Evolutionary conservation across 2,113 vertebrate species (phyloP).

Genomic region (Pterocles orientalis): DNA sequence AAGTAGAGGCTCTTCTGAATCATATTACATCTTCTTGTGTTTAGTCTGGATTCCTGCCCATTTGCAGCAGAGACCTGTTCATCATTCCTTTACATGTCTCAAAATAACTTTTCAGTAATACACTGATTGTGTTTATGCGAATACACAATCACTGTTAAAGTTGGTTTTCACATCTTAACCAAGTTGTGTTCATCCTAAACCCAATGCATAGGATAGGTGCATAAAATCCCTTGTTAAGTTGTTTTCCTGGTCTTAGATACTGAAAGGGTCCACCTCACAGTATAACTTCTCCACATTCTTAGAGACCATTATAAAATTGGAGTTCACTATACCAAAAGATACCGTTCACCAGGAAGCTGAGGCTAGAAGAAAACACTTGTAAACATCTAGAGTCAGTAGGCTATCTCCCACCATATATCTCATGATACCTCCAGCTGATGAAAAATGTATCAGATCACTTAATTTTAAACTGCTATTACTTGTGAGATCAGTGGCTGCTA

Average conservation of each 20-base stretch:
- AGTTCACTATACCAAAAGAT: background rate
- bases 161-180: background rate
- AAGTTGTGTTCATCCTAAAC: background rate
- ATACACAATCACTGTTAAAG: background rate
- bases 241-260: background rate
- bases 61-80: background rate
- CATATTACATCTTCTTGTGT: background rate
- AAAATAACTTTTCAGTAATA: background rate
- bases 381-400: background rate
- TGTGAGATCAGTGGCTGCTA: background rate
- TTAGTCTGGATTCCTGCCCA: background rate
- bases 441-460: background rate
- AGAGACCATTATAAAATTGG: background rate
- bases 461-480: background rate
- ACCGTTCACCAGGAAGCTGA: background rate
- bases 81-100: background rate
- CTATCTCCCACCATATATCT: background rate
- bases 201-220: background rate
- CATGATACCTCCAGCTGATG: background rate
- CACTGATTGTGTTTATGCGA: background rate
- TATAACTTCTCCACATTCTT: background rate
- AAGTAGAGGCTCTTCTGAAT: background rate
- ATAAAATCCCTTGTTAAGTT: background rate
- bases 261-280: background rate
- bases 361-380: background rate